Base-by-base conservation (phyloP, 2,113 vertebrate genomes). In the Anguilla rostrata region DNA sequence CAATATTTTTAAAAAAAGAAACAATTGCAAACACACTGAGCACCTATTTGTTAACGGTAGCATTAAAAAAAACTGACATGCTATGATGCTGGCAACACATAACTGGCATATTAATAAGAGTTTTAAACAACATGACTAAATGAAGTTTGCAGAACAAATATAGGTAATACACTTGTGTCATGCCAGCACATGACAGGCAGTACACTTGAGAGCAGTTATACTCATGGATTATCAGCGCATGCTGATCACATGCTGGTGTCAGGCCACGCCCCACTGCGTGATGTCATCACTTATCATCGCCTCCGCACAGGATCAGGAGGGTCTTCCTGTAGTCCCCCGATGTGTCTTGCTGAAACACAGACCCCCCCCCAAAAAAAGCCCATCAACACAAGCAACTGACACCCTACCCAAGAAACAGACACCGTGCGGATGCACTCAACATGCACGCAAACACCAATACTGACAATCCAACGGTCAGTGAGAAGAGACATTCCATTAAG, bases 311-410 rank as follows among this genome's bases (percentile, higher is more conserved):
- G 84, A 96, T 90, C 84, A 99, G 94, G 80, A 99, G 94, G 0
- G 96, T 91, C 88, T 97, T 99, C 90, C 96, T 94, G 89, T 96
- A 99, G 95, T 99, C 97, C 12, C 98, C 98, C 1, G 96, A 89
- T 0, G 97, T 96, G 63, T 99, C 98, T 26, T 95, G 94, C 98
- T 99, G 94, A 49, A 92, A 94, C 84, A 78, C 79, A 82, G 89
- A 94, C 7, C 89, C 18, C 43, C 89, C 18, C 8, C 40, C 11
- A 85, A 1, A 4, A 12, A 39, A 53, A 34, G 34, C 43, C 34
- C 80, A 60, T 16, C 78, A 56, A 57, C 5, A 43, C 49, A 9
- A 60, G 63, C 63, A 60, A 66, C 4, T 60, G 57, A 60, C 57
- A 60, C 34, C 34, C 34, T 34, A 34, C 34, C 34, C 34, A 34